Conservation (phyloP, 2,797 vertebrate species). For the Clamator glandarius region DNA sequence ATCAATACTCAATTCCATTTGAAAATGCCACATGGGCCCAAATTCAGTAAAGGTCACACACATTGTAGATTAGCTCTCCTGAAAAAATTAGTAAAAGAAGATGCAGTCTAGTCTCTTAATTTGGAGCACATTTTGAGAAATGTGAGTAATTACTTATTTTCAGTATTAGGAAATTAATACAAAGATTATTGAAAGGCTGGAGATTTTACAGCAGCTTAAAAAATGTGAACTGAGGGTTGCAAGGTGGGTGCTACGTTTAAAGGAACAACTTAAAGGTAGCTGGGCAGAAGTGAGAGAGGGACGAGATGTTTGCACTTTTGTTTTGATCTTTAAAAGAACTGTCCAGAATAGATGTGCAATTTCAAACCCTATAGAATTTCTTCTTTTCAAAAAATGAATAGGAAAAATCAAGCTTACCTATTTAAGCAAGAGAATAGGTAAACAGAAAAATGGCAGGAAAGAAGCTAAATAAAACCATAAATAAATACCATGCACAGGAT, state of each 20-base stretch:
- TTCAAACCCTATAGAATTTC: background rate
- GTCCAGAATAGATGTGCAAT: accelerated
- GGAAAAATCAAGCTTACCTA: background rate
- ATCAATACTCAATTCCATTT: conserved; percentile 74
- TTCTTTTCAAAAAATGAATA: background rate
- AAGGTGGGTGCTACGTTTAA: background rate
- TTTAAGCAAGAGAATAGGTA: background rate
- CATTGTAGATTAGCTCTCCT: conserved; percentile 45
- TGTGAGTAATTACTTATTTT: conserved; percentile 55
- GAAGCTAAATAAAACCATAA: background rate
- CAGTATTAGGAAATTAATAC: conserved; percentile 51
- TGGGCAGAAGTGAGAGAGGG: background rate
- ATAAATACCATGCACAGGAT: background rate
- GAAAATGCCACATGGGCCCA: conserved; percentile 63
- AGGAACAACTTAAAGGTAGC: background rate
- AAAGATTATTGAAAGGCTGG: conserved; percentile 37
- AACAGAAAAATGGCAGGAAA: background rate
- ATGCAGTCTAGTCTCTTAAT: conserved; percentile 22
- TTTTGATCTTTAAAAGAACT: background rate
- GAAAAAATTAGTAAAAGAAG: conserved; percentile 54
- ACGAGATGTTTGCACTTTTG: background rate
- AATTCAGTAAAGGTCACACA: conserved; percentile 55
- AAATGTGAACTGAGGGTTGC: background rate
- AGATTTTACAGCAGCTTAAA: conserved; percentile 20
- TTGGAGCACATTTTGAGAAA: conserved; percentile 57